phyloP scores from a whole-genome alignment of 2,888 invertebrate species.

The Patella depressa region DNA sequence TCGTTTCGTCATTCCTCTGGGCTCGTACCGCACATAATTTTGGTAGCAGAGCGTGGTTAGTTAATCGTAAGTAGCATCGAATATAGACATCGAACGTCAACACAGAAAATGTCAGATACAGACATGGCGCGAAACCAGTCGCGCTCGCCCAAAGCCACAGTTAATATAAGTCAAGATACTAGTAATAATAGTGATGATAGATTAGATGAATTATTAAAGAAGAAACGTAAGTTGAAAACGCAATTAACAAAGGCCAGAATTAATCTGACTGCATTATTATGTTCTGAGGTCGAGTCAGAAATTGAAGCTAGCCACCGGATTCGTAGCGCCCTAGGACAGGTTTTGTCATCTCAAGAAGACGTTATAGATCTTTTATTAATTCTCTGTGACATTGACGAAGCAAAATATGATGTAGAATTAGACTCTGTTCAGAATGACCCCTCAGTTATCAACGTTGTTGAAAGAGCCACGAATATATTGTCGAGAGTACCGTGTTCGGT shows the following conservation, averaged over 20 bases:
- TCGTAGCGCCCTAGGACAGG: background rate
- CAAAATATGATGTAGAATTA: background rate
- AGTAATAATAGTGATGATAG: too few relatives aligned
- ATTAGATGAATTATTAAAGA: background rate
- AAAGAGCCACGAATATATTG: too few relatives aligned
- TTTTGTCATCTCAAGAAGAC: background rate
- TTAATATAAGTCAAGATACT: too few relatives aligned
- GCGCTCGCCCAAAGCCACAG: too few relatives aligned
- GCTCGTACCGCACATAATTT: background rate
- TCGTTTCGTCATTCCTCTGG: background rate
- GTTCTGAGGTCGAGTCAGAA: background rate
- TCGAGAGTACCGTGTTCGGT: too few relatives aligned
- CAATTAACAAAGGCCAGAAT: background rate
- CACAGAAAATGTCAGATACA: too few relatives aligned
- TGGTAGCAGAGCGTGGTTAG: constrained; percentile 5
- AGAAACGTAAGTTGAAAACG: background rate
- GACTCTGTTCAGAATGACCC: background rate
- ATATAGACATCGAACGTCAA: too few relatives aligned
- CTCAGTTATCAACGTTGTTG: too few relatives aligned
- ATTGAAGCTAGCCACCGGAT: background rate
- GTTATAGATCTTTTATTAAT: background rate
- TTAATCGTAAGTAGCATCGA: background rate
- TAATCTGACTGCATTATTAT: background rate
- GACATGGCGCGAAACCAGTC: too few relatives aligned
- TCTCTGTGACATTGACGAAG: constrained; percentile 1